Conservation (phyloP, 2,113 vertebrate species). For the Nasalis larvatus region DNA sequence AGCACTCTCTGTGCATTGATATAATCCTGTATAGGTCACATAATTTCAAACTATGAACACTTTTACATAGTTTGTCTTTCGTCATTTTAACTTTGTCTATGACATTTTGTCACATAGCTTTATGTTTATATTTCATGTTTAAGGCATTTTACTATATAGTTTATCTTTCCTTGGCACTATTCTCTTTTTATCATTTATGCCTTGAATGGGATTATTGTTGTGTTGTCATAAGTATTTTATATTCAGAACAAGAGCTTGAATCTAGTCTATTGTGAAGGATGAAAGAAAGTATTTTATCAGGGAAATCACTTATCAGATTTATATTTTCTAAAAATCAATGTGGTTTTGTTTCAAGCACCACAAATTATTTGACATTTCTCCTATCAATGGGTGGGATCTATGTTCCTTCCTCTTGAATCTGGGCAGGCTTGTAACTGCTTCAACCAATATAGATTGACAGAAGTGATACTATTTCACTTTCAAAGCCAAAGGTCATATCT, state of each 20-base stretch:
- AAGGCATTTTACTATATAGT: background rate
- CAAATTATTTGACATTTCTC: background rate
- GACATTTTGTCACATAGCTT: background rate
- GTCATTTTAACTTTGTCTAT: background rate
- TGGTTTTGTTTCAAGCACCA: background rate
- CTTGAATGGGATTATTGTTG: background rate
- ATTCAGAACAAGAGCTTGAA: background rate
- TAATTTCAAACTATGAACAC: background rate
- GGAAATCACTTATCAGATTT: background rate
- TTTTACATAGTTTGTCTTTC: background rate
- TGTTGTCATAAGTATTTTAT: background rate
- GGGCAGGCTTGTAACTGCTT: background rate
- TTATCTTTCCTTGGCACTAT: background rate
- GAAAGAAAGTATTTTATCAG: background rate
- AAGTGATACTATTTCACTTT: background rate
- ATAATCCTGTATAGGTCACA: background rate
- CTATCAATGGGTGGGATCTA: background rate
- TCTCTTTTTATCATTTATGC: background rate
- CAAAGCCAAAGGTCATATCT: background rate
- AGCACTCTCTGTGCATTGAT: background rate
- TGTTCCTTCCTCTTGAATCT: background rate
- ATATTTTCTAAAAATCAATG: background rate
- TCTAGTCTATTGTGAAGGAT: background rate
- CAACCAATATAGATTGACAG: background rate
- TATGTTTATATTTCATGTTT: background rate